Percentiles rank a stretch among this genome's conserved stretches.
Evolutionary conservation across 37 sponge, comb jelly and placozoan genomes (phyloP).

Genomic region (Axinella damicornis): DNA sequence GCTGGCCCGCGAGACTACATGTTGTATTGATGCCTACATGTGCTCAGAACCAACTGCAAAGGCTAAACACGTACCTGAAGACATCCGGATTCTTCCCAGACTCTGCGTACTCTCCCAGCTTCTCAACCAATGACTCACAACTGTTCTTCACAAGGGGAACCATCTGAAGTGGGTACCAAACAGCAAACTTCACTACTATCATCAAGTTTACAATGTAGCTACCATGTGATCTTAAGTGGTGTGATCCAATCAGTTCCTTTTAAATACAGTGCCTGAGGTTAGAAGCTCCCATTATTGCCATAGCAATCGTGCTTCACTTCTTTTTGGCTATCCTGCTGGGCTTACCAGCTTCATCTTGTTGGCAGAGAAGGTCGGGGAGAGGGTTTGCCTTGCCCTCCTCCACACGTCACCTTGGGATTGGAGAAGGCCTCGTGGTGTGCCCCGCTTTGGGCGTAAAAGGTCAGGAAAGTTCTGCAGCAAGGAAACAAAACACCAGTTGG

Average conservation of each 20-base stretch:
- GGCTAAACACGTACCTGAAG: constrained; percentile 55
- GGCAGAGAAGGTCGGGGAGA: constrained; percentile 73
- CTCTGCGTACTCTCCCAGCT: constrained; percentile 33
- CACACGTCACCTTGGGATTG: constrained; percentile 53
- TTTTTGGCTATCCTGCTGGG: no score
- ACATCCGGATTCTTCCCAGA: constrained; percentile 55
- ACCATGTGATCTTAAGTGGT: no score
- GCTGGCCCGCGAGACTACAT: no score
- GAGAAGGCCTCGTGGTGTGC: constrained; percentile 39
- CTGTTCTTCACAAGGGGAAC: constrained; percentile 60
- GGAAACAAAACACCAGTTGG: neutral
- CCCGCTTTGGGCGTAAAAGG: neutral
- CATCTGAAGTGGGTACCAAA: constrained; percentile 54
- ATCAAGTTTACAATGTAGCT: neutral
- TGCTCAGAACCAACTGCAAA: no score
- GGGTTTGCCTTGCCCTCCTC: constrained; percentile 48
- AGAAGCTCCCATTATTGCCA: no score
- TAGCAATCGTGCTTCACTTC: no score
- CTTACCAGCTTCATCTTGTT: constrained; percentile 72
- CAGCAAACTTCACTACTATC: neutral
- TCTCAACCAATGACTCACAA: constrained; percentile 17
- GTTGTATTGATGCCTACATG: no score
- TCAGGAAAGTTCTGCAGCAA: constrained; percentile 21
- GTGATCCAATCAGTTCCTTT: no score
- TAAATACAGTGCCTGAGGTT: neutral